phyloP scores from a whole-genome alignment of 2,113 vertebrate species.

The Alaudala cheleensis region DNA sequence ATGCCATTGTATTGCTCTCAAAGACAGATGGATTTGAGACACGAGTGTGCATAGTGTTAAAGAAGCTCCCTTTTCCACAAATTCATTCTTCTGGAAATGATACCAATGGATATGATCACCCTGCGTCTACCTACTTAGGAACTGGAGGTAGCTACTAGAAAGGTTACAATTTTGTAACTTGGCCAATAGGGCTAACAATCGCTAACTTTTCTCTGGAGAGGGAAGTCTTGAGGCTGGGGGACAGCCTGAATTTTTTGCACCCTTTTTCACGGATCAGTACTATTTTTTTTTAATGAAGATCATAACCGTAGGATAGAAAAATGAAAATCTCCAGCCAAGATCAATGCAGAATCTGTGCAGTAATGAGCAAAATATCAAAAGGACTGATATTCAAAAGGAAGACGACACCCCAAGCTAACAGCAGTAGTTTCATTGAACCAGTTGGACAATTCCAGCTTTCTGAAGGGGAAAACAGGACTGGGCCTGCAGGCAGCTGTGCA shows the following conservation, averaged over 20 bases:
- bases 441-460: neutral
- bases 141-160: neutral
- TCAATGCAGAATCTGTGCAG: neutral
- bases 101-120: neutral
- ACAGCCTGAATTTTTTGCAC: neutral
- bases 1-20: neutral
- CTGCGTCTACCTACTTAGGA: neutral
- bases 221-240: neutral
- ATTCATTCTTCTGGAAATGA: neutral
- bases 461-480: neutral
- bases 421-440: neutral
- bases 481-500: neutral
- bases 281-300: neutral
- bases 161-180: neutral
- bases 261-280: neutral
- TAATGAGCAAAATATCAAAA: conserved; percentile 12
- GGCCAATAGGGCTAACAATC: neutral
- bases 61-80: neutral
- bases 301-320: neutral
- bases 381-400: neutral
- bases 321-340: neutral
- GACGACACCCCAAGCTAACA: neutral
- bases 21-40: neutral
- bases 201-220: neutral
- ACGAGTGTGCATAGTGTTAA: neutral